Evolutionary conservation across 2,797 vertebrate species (phyloP).

Genomic region (Eurystomus glaucurus): DNA sequence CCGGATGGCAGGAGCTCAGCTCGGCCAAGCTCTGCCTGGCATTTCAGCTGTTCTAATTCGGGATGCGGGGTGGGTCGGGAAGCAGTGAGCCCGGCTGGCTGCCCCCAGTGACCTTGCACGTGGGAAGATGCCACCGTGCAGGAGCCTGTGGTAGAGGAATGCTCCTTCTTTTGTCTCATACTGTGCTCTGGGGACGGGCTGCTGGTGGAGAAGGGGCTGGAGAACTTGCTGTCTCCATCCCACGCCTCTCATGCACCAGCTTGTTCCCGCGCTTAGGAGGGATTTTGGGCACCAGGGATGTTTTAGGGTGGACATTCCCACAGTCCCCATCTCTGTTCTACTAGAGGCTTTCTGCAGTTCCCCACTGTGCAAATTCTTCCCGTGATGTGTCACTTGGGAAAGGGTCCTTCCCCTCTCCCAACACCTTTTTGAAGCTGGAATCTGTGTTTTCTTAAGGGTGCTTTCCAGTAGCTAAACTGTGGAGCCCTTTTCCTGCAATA

Average conservation of each 20-base stretch:
- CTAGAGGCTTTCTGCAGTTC: background rate
- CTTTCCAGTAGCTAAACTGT: background rate
- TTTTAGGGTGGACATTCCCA: fast-evolving
- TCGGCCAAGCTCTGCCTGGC: background rate
- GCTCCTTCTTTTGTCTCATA: fast-evolving
- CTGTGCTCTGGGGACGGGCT: background rate
- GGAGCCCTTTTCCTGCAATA: background rate
- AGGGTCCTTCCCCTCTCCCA: background rate
- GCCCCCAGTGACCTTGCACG: background rate
- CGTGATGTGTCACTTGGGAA: background rate
- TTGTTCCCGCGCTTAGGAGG: background rate
- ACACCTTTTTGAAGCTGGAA: background rate
- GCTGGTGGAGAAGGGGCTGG: background rate
- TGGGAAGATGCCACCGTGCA: background rate
- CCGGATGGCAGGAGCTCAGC: background rate
- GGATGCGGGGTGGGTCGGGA: fast-evolving
- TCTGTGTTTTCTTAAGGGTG: fast-evolving
- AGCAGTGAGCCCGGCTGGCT: background rate
- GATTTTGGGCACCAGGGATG: background rate
- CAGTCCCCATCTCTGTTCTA: background rate
- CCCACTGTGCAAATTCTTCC: background rate
- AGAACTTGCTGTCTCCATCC: background rate
- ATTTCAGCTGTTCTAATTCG: constrained; percentile 53
- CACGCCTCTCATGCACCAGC: fast-evolving
- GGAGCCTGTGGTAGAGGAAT: background rate